A percentile compares a stretch with the other conserved stretches of the same genome.
These are phyloP conservation scores for Meloe dianella DNA, from an alignment of 2,888 invertebrate genomes.

Conservation along the genomic window DNA sequence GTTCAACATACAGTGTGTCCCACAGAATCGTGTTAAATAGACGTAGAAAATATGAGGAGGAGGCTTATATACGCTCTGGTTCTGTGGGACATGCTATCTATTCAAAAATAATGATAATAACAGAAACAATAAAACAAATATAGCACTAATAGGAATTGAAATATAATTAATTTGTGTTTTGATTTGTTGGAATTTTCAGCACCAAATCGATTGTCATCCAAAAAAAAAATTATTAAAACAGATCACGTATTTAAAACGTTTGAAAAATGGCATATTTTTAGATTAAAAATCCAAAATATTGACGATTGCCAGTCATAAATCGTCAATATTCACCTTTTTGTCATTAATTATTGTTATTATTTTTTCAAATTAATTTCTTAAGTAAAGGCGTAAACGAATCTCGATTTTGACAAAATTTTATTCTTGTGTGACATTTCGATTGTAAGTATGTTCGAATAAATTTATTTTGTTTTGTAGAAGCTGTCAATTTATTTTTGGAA, in stretches of 20 bases:
- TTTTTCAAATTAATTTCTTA: not conserved
- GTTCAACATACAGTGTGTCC: not conserved
- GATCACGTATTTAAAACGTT: too few relatives aligned
- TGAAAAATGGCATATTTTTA: not conserved
- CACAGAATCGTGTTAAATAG: not conserved
- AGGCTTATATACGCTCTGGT: too few relatives aligned
- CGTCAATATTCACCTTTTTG: not conserved
- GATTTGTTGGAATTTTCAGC: not conserved
- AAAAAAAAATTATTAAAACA: too few relatives aligned
- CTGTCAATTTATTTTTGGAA: conserved; percentile 9
- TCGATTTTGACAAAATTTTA: conserved; percentile 4
- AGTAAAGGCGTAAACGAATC: not conserved
- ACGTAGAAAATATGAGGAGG: not conserved
- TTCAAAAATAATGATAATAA: not conserved
- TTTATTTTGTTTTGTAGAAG: conserved; percentile 1
- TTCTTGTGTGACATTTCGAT: conserved; percentile 1
- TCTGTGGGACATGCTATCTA: not conserved
- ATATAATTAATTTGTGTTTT: not conserved
- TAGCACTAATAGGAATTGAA: not conserved
- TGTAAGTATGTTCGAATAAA: not conserved
- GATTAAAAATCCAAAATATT: not conserved
- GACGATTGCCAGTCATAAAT: not conserved
- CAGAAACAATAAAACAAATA: not conserved
- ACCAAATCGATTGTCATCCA: too few relatives aligned
- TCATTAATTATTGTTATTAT: too few relatives aligned